Evolutionary conservation across 2,113 vertebrate genomes (phyloP).

Genomic region (Psilopogon haemacephalus): DNA sequence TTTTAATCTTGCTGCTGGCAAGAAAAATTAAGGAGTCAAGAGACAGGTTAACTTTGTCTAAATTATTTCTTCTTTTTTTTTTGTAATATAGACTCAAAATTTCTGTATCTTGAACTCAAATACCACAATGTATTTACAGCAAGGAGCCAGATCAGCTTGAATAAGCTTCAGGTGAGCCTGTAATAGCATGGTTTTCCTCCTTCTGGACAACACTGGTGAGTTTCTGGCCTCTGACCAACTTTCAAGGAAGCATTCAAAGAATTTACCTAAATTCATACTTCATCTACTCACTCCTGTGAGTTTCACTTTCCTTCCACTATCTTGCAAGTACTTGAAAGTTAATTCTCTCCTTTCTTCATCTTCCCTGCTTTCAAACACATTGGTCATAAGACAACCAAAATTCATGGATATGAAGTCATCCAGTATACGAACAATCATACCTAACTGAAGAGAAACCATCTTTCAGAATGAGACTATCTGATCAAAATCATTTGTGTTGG

Average conservation of each 20-base stretch:
- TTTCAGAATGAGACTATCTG: neutral
- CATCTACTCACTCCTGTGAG: neutral
- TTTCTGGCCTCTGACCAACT: neutral
- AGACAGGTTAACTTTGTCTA: neutral
- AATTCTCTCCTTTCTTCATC: neutral
- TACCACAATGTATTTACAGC: neutral
- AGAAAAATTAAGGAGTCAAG: neutral
- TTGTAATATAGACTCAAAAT: neutral
- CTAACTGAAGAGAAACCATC: neutral
- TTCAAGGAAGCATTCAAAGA: neutral
- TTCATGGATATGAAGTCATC: neutral
- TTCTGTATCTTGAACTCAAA: neutral
- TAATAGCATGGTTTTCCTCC: neutral
- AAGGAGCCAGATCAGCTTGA: neutral
- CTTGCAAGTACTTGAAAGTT: neutral
- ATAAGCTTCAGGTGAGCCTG: neutral
- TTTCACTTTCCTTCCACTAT: neutral
- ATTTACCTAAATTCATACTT: neutral
- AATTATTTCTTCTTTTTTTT: no score
- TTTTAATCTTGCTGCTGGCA: neutral
- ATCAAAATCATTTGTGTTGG: neutral
- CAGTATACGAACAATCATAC: neutral
- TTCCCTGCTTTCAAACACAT: neutral
- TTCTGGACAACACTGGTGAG: neutral
- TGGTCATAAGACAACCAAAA: neutral